phyloP scores from a whole-genome alignment of 2,888 invertebrate species.

The Glyphotaelius pellucidus region DNA sequence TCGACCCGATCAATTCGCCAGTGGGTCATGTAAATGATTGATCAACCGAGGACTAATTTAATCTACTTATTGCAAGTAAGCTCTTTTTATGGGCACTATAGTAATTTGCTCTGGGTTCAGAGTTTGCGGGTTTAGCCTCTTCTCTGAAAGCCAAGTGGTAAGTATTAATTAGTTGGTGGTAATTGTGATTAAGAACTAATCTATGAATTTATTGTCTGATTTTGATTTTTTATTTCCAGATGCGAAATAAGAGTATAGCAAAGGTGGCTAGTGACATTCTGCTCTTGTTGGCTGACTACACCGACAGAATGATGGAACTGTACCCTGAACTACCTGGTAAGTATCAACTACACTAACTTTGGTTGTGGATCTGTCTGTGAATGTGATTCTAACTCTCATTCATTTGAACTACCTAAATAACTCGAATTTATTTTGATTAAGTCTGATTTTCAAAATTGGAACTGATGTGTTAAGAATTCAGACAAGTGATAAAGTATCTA shows the following conservation, averaged over 20 bases:
- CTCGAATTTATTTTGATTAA: too few relatives aligned
- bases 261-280: slow-evolving; percentile 91
- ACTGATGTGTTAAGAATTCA: too few relatives aligned
- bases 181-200: background rate
- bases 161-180: too few relatives aligned
- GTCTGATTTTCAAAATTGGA: too few relatives aligned
- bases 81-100: background rate
- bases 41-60: too few relatives aligned
- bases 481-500: too few relatives aligned
- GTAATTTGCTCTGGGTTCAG: background rate
- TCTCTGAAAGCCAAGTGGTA: background rate
- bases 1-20: too few relatives aligned
- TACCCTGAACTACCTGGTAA: slow-evolving; percentile 86
- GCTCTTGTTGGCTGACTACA: slow-evolving; percentile 87
- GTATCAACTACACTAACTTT: slow-evolving; percentile 55
- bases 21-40: too few relatives aligned
- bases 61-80: background rate
- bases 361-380: too few relatives aligned
- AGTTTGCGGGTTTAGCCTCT: background rate
- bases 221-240: slow-evolving; percentile 74
- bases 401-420: too few relatives aligned
- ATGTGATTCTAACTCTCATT: too few relatives aligned
- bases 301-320: slow-evolving; percentile 81
- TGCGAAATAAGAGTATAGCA: slow-evolving; percentile 88
- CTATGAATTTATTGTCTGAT: too few relatives aligned